phyloP scores from a whole-genome alignment of 2,888 invertebrate genomes.

The Nowickia ferox region DNA sequence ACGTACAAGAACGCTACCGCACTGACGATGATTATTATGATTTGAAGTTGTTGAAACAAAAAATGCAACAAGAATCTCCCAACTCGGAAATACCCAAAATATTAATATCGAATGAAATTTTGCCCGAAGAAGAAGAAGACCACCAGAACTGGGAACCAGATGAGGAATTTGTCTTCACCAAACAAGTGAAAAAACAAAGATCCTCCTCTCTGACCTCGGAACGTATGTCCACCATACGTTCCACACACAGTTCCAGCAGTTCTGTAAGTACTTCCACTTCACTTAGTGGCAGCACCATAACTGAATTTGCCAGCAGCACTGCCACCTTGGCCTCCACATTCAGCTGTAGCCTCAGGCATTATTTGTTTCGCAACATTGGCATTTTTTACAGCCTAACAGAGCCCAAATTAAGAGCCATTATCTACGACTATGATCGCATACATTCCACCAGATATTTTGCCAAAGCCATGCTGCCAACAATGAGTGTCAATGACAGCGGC shows the following conservation, averaged over 20 bases:
- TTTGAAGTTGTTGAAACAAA: constrained; percentile 50
- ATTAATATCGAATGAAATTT: constrained; percentile 59
- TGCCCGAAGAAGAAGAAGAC: constrained; percentile 76
- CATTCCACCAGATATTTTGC: constrained; percentile 77
- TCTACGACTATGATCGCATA: constrained; percentile 81
- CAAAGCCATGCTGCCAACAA: constrained; percentile 44
- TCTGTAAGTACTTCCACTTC: constrained; percentile 61
- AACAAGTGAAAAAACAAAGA: constrained; percentile 71
- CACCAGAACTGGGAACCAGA: constrained; percentile 83
- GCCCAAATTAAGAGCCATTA: constrained; percentile 80
- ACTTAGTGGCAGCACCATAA: constrained; percentile 80
- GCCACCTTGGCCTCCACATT: constrained; percentile 78
- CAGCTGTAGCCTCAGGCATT: constrained; percentile 75
- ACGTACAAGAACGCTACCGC: constrained; percentile 76
- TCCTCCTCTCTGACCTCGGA: constrained; percentile 70
- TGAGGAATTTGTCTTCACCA: constrained; percentile 82
- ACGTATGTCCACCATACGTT: constrained; percentile 65
- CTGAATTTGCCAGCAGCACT: constrained; percentile 79
- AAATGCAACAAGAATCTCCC: constrained; percentile 46
- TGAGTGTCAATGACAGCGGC: constrained; percentile 57
- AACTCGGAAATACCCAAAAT: constrained; percentile 63
- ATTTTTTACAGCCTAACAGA: constrained; percentile 80
- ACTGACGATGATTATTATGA: constrained; percentile 73
- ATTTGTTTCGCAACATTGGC: constrained; percentile 79
- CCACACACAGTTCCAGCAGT: constrained; percentile 63